Evolutionary conservation across 2,113 vertebrate genomes (phyloP).

Genomic region (Tetrao urogallus): DNA sequence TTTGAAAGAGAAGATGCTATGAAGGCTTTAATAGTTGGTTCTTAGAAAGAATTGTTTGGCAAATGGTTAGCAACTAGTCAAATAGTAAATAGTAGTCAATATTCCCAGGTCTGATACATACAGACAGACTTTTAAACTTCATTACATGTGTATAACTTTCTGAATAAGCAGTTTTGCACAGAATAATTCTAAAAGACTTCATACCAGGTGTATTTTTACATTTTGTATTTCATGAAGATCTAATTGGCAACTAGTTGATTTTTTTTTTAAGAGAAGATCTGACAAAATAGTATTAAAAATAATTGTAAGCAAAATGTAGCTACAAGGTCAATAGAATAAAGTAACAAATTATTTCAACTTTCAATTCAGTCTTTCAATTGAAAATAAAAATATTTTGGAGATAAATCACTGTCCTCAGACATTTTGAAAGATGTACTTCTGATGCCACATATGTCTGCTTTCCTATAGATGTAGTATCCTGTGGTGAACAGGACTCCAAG

Average conservation of each 20-base stretch:
- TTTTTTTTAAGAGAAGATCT: background rate
- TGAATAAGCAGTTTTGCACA: background rate
- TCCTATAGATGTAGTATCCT: background rate
- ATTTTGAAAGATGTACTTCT: background rate
- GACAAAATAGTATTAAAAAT: background rate
- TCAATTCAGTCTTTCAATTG: background rate
- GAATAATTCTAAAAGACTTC: background rate
- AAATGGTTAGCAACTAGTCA: background rate
- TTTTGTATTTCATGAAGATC: background rate
- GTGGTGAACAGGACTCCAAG: fast-evolving
- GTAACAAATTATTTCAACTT: background rate
- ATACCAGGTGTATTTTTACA: background rate
- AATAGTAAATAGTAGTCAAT: background rate
- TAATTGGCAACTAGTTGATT: background rate
- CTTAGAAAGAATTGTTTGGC: background rate
- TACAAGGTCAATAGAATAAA: background rate
- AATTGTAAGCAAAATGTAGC: background rate
- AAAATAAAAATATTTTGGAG: background rate
- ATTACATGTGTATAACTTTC: background rate
- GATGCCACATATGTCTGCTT: background rate
- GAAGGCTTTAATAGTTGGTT: background rate
- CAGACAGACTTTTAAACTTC: background rate
- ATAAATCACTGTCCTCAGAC: background rate
- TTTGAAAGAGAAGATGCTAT: background rate
- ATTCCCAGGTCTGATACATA: background rate